Percentiles rank a stretch among this genome's conserved stretches.
Evolutionary conservation across 2,797 vertebrate species (phyloP).

Genomic region (Fistularia tabacaria): DNA sequence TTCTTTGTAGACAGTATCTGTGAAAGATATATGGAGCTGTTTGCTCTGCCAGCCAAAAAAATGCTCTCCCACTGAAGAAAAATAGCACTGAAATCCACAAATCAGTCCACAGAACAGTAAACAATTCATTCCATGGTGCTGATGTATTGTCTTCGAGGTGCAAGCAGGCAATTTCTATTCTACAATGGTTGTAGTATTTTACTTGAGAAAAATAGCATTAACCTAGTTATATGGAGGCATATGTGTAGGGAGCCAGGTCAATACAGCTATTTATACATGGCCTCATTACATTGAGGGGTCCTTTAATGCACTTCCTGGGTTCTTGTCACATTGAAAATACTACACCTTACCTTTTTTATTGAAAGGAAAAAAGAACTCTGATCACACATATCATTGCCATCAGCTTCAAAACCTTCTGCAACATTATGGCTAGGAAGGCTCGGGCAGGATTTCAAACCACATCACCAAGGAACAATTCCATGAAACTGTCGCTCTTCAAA

Average conservation of each 20-base stretch:
- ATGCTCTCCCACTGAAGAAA: slow-evolving; percentile 31
- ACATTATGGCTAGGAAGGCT: too few relatives aligned
- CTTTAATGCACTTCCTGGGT: slow-evolving; percentile 46
- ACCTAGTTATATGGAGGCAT: slow-evolving; percentile 51
- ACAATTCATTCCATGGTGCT: slow-evolving; percentile 61
- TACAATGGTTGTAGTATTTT: slow-evolving; percentile 51
- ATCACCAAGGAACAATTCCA: too few relatives aligned
- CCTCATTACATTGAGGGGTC: slow-evolving; percentile 68
- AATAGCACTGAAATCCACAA: slow-evolving; percentile 58
- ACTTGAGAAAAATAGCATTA: slow-evolving; percentile 64
- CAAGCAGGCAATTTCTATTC: slow-evolving; percentile 56
- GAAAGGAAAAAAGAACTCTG: neutral
- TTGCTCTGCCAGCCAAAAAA: slow-evolving; percentile 46
- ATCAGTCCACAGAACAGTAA: slow-evolving; percentile 51
- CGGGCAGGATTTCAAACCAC: too few relatives aligned
- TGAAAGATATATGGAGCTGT: slow-evolving; percentile 54
- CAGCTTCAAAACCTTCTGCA: too few relatives aligned
- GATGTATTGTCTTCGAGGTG: slow-evolving; percentile 61
- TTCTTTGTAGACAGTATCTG: slow-evolving; percentile 59
- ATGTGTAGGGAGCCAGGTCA: slow-evolving; percentile 69
- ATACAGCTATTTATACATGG: slow-evolving; percentile 69
- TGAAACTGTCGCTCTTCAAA: too few relatives aligned
- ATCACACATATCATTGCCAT: neutral
- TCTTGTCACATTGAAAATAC: slow-evolving; percentile 48
- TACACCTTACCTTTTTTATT: slow-evolving; percentile 3